Evolutionary conservation across 2,113 vertebrate genomes (phyloP).

Genomic region (Toxotes chatareus): DNA sequence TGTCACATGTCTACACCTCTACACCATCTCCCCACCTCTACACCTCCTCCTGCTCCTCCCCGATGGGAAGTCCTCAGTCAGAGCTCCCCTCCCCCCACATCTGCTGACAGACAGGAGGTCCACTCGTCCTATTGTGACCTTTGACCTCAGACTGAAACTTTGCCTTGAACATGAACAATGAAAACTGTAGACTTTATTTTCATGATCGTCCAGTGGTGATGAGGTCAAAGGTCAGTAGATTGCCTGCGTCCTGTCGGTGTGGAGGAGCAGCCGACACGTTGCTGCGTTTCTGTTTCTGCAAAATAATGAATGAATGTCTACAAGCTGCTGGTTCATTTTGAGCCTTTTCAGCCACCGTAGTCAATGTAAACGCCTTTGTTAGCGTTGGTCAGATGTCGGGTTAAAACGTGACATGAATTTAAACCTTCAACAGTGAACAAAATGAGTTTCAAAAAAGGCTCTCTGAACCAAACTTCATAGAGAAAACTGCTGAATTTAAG

Average conservation of each 20-base stretch:
- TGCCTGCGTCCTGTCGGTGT: too few species aligned
- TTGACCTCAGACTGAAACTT: conserved; percentile 32
- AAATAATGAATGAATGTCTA: too few species aligned
- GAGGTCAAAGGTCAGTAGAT: conserved; percentile 22
- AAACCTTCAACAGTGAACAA: neutral
- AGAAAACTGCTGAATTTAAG: neutral
- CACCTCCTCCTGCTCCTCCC: conserved; percentile 80
- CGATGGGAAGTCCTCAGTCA: conserved; percentile 87
- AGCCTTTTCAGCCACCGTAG: conserved; percentile 1
- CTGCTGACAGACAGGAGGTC: conserved; percentile 78
- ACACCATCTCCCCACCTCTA: conserved; percentile 28
- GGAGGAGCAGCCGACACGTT: too few species aligned
- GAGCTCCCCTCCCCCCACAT: conserved; percentile 90
- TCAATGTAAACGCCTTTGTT: neutral
- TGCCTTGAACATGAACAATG: neutral
- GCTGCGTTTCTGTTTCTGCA: too few species aligned
- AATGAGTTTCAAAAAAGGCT: neutral
- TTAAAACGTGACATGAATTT: neutral
- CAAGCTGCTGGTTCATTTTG: neutral
- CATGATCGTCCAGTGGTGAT: neutral
- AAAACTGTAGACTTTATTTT: too few species aligned
- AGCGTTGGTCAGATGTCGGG: neutral
- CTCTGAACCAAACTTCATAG: neutral
- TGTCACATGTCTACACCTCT: conserved; percentile 31
- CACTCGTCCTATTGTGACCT: neutral